These are phyloP conservation scores for Diachasmimorpha longicaudata DNA, from an alignment of 1,140 invertebrate species.

Conservation along the genomic window DNA sequence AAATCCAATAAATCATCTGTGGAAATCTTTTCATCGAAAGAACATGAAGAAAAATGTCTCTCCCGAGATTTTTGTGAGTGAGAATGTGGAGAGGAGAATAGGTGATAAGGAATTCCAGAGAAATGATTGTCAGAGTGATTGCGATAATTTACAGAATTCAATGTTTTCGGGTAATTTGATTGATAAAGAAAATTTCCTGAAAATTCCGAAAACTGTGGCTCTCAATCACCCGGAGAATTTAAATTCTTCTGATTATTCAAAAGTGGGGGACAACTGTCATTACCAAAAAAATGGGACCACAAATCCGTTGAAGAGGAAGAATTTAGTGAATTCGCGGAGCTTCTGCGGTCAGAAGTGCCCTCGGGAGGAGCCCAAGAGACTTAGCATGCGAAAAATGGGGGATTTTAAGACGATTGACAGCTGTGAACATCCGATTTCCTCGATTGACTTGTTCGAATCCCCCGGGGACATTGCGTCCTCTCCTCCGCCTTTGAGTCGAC, in stretches of 20 bases:
- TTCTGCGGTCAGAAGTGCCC: slow-evolving; percentile 22
- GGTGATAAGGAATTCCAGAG: background rate
- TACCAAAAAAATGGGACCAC: no score
- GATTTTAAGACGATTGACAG: slow-evolving; percentile 33
- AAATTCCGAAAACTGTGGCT: slow-evolving; percentile 34
- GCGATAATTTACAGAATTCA: background rate
- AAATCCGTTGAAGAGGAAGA: background rate
- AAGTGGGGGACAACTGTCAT: background rate
- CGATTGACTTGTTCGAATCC: slow-evolving; percentile 14
- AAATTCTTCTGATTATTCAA: background rate
- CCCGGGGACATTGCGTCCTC: background rate
- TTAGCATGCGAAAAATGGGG: slow-evolving; percentile 31
- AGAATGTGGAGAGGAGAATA: no score
- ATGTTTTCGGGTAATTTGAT: background rate
- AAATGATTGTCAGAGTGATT: background rate
- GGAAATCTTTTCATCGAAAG: background rate
- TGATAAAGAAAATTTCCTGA: slow-evolving; percentile 20
- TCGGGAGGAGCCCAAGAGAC: background rate
- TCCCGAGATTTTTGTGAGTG: no score
- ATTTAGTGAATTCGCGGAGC: slow-evolving; percentile 24
- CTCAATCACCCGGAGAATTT: background rate
- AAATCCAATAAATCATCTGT: background rate
- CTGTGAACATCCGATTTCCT: slow-evolving; percentile 32
- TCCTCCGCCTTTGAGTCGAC: slow-evolving; percentile 50
- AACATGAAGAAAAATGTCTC: no score